These are phyloP conservation scores for Peucedramus taeniatus DNA, from an alignment of 2,113 vertebrate genomes.

Conservation along the genomic window DNA sequence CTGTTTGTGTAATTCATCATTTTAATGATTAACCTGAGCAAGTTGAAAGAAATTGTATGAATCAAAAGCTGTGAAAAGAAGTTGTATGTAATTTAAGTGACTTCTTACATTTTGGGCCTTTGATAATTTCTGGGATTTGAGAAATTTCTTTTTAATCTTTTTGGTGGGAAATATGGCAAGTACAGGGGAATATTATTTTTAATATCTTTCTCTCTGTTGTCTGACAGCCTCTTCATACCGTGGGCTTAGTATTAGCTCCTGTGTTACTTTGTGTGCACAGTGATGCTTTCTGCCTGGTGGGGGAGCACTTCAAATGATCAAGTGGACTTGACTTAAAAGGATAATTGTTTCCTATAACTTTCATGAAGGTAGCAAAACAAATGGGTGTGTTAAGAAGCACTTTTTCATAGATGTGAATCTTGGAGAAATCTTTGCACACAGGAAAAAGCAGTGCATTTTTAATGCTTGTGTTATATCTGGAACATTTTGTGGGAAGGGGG, in stretches of 20 bases:
- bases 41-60: neutral
- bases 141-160: neutral
- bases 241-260: neutral
- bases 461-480: neutral
- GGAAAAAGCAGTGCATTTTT: neutral
- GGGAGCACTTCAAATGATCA: neutral
- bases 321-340: neutral
- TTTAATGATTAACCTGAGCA: neutral
- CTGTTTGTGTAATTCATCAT: neutral
- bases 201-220: neutral
- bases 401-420: neutral
- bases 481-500: neutral
- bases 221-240: neutral
- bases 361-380: neutral
- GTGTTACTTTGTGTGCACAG: neutral
- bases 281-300: neutral
- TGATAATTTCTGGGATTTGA: neutral
- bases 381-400: neutral
- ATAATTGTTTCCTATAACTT: neutral
- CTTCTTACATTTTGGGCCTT: neutral
- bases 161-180: neutral
- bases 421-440: neutral
- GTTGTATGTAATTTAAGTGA: neutral
- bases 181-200: neutral
- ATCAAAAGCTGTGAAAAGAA: neutral